These are phyloP conservation scores for Didymodactylos carnosus DNA, from an alignment of 2,888 invertebrate genomes.

Conservation along the genomic window DNA sequence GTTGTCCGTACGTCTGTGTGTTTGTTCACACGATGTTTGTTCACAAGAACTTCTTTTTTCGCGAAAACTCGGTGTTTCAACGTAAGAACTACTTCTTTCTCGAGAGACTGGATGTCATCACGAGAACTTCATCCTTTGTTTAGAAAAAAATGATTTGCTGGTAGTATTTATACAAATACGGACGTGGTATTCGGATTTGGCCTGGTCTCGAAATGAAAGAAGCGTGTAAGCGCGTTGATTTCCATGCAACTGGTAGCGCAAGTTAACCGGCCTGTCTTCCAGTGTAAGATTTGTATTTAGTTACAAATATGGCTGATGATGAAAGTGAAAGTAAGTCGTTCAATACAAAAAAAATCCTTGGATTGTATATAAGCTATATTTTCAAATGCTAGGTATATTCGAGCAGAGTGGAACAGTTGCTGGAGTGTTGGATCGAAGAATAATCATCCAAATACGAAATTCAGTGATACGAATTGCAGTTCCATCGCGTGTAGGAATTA, in stretches of 20 bases:
- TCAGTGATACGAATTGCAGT: no score
- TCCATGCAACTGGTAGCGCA: constrained; percentile 69
- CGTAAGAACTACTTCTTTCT: no score
- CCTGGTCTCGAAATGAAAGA: background rate
- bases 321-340: background rate
- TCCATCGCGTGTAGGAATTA: no score
- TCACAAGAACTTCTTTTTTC: no score
- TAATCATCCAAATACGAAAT: no score
- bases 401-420: background rate
- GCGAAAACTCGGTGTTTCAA: no score
- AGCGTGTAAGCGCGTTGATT: constrained; percentile 50
- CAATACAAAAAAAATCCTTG: background rate
- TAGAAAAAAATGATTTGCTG: no score
- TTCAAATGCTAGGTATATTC: background rate
- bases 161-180: constrained; percentile 25
- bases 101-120: no score
- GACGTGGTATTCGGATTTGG: constrained; percentile 9
- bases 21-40: no score
- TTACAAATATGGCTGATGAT: background rate
- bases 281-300: background rate
- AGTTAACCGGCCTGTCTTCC: constrained; percentile 55
- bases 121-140: no score
- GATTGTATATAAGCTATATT: background rate
- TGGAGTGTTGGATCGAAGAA: background rate
- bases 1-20: no score